Percentiles rank a stretch among this genome's conserved stretches.
Evolutionary conservation across 2,113 vertebrate genomes (phyloP).

Genomic region (Petrocephalus zakoni): DNA sequence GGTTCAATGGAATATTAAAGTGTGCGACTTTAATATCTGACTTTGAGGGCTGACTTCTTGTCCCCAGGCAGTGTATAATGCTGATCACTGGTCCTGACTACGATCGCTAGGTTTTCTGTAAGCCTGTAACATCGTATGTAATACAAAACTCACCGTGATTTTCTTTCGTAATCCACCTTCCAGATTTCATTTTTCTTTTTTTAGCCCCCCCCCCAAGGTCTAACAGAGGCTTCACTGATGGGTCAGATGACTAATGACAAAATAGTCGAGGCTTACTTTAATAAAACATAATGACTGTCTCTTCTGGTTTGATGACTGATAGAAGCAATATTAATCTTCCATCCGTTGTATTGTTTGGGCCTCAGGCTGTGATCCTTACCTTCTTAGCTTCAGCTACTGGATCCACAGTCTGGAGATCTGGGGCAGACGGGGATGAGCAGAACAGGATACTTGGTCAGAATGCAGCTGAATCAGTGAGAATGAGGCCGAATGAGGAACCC

Average conservation of each 20-base stretch:
- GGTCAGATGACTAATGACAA: slow-evolving; percentile 23
- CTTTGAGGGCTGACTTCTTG: too few relatives aligned
- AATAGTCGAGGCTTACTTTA: slow-evolving; percentile 11
- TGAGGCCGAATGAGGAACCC: neutral
- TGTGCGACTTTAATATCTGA: too few relatives aligned
- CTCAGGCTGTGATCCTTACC: neutral
- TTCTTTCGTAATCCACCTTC: neutral
- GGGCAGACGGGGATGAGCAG: neutral
- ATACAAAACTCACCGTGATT: neutral
- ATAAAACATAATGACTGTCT: slow-evolving; percentile 15
- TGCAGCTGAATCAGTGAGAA: neutral
- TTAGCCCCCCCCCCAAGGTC: neutral
- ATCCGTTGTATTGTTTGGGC: neutral
- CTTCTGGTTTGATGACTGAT: slow-evolving; percentile 17
- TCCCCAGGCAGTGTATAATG: neutral
- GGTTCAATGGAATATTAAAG: too few relatives aligned
- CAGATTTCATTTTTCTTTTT: neutral
- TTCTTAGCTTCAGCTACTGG: neutral
- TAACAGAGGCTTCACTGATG: slow-evolving; percentile 3
- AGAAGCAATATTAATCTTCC: slow-evolving; percentile 16
- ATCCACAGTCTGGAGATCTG: neutral
- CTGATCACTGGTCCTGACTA: neutral
- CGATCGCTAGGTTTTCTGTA: neutral
- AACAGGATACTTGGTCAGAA: neutral
- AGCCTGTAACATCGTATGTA: neutral